Evolutionary conservation across 2,113 vertebrate species (phyloP).

Genomic region (Zosterops borbonicus): DNA sequence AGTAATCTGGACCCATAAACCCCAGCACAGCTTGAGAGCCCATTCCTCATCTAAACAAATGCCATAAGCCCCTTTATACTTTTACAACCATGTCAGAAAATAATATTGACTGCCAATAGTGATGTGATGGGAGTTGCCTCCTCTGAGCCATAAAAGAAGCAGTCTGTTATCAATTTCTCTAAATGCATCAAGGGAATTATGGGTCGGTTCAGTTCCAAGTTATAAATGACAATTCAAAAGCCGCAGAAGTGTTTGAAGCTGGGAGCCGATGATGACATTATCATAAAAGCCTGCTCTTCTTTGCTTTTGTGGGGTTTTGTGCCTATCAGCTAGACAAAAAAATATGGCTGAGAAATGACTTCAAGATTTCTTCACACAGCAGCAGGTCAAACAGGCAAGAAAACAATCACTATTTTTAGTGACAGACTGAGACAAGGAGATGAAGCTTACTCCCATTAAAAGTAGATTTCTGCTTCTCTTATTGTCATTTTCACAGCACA

Average conservation of each 20-base stretch:
- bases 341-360: slow-evolving; percentile 75
- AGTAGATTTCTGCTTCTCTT: slow-evolving; percentile 47
- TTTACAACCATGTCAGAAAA: slow-evolving; percentile 82
- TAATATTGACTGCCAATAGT: slow-evolving; percentile 83
- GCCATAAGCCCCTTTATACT: slow-evolving; percentile 81
- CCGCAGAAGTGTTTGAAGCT: slow-evolving; percentile 84
- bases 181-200: slow-evolving; percentile 83
- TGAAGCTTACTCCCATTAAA: slow-evolving; percentile 20
- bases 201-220: slow-evolving; percentile 83
- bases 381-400: slow-evolving; percentile 74
- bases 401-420: slow-evolving; percentile 75
- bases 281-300: slow-evolving; percentile 79
- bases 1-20: slow-evolving; percentile 78
- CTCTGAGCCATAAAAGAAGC: slow-evolving; percentile 78
- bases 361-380: slow-evolving; percentile 77
- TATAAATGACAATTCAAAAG: slow-evolving; percentile 92
- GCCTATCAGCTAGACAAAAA: slow-evolving; percentile 75
- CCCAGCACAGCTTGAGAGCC: slow-evolving; percentile 77
- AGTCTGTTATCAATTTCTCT: slow-evolving; percentile 91
- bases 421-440: slow-evolving; percentile 55
- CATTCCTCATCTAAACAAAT: slow-evolving; percentile 85
- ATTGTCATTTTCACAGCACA: slow-evolving; percentile 12
- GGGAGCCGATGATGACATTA: slow-evolving; percentile 80
- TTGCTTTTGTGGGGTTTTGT: slow-evolving; percentile 74
- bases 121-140: slow-evolving; percentile 81